Evolutionary conservation across 2,113 vertebrate species (phyloP).

Genomic region (Sterrhoptilus dennistouni): DNA sequence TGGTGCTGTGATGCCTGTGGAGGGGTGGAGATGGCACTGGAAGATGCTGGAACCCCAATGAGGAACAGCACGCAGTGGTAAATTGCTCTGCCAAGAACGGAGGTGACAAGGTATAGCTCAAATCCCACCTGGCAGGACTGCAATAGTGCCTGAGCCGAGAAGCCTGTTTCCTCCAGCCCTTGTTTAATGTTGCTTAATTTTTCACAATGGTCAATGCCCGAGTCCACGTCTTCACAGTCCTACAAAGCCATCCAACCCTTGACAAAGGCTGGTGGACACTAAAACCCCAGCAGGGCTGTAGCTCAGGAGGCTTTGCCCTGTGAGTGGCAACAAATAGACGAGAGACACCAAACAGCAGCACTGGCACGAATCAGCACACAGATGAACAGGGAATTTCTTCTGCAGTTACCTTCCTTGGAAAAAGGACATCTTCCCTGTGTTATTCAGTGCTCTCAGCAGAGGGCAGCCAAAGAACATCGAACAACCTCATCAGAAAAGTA

Average conservation of each 20-base stretch:
- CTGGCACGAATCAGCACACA: rapidly evolving
- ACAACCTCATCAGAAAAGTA: background rate
- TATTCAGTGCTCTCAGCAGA: constrained; percentile 65
- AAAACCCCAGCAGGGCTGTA: background rate
- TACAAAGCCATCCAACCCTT: background rate
- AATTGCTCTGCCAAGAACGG: background rate
- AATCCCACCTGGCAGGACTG: background rate
- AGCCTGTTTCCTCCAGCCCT: background rate
- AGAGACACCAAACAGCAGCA: background rate
- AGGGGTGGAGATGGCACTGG: background rate
- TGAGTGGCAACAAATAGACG: background rate
- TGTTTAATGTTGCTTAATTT: background rate
- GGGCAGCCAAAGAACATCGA: constrained; percentile 70
- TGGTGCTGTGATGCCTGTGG: background rate
- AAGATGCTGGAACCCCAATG: rapidly evolving
- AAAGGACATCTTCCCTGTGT: background rate
- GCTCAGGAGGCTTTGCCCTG: background rate
- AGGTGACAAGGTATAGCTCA: background rate
- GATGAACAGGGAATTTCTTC: background rate
- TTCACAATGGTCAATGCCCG: background rate
- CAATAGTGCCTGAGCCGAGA: background rate
- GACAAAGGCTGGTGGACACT: background rate
- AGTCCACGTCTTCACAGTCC: background rate
- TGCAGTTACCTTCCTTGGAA: background rate
- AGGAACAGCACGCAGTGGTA: rapidly evolving